These are phyloP conservation scores for Cercopithecus mona DNA, from an alignment of 2,113 vertebrate species.

Conservation along the genomic window DNA sequence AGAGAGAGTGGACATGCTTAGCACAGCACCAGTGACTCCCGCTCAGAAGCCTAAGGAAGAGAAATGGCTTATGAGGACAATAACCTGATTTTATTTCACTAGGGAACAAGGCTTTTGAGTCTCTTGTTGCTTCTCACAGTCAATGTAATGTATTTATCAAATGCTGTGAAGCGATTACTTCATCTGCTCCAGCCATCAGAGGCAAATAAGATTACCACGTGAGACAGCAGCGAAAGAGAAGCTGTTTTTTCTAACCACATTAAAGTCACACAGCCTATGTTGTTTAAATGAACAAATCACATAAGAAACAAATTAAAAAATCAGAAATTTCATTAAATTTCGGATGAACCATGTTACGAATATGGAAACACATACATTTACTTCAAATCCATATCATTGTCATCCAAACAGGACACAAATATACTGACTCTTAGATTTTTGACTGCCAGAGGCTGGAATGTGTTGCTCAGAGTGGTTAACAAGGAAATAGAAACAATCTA, in stretches of 20 bases:
- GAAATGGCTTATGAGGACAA: not conserved
- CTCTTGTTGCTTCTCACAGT: slow-evolving; percentile 25
- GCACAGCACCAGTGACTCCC: not conserved
- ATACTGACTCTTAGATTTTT: not conserved
- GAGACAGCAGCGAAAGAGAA: slow-evolving; percentile 49
- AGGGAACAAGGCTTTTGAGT: slow-evolving; percentile 11
- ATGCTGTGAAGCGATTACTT: not conserved
- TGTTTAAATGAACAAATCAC: slow-evolving; percentile 57
- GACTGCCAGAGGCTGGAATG: not conserved
- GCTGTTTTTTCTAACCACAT: not conserved
- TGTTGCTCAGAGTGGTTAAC: not conserved
- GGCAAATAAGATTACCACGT: slow-evolving; percentile 56
- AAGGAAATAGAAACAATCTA: not conserved
- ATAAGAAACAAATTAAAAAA: slow-evolving; percentile 38
- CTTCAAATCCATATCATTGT: not conserved
- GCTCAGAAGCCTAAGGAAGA: slow-evolving; percentile 32
- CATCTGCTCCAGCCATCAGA: slow-evolving; percentile 63
- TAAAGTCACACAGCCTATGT: slow-evolving; percentile 45
- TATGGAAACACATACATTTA: not conserved
- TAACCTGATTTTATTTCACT: slow-evolving; percentile 58
- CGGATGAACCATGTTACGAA: not conserved
- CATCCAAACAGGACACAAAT: not conserved
- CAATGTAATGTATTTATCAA: slow-evolving; percentile 61
- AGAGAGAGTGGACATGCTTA: not conserved
- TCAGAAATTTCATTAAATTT: slow-evolving; percentile 4